Percentiles rank a stretch among this genome's conserved stretches.
Evolutionary conservation across 64 coral and sea anemone genomes (phyloP).

Genomic region (Acropora tenuis): DNA sequence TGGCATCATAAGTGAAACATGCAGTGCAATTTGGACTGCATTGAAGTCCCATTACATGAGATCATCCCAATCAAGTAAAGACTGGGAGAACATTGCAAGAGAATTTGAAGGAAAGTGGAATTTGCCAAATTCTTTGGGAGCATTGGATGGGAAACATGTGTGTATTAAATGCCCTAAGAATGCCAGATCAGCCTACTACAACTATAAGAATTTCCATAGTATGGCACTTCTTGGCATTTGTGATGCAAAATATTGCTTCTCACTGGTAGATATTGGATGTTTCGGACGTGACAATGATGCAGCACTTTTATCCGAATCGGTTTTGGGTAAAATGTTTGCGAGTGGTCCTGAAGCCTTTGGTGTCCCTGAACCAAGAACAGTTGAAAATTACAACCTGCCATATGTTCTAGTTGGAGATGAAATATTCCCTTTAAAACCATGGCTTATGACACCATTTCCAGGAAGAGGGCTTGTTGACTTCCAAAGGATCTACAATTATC

Average conservation of each 20-base stretch:
- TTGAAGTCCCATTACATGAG: no score
- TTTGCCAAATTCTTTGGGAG: neutral
- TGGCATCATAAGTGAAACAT: no score
- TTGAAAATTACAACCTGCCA: slow-evolving; percentile 16
- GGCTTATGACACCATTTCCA: slow-evolving; percentile 38
- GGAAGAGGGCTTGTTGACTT: neutral
- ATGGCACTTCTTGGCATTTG: slow-evolving; percentile 1
- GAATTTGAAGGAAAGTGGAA: no score
- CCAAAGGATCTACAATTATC: slow-evolving; percentile 12
- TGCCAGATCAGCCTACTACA: slow-evolving; percentile 14
- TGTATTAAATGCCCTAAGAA: slow-evolving; percentile 25
- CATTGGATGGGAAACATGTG: slow-evolving; percentile 4
- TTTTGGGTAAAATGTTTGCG: slow-evolving; percentile 2
- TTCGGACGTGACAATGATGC: slow-evolving; percentile 46
- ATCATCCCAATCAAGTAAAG: no score
- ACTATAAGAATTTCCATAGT: slow-evolving; percentile 37
- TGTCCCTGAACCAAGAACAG: slow-evolving; percentile 3
- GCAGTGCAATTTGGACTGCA: no score
- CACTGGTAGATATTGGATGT: slow-evolving; percentile 47
- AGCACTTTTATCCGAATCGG: slow-evolving; percentile 27
- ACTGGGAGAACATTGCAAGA: no score
- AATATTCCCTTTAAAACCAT: slow-evolving; percentile 24
- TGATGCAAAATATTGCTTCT: slow-evolving; percentile 43
- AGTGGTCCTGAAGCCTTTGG: neutral
- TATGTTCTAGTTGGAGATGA: slow-evolving; percentile 39